Conservation (phyloP, 2,797 vertebrate species). For the Percopsis omiscomaycus region DNA sequence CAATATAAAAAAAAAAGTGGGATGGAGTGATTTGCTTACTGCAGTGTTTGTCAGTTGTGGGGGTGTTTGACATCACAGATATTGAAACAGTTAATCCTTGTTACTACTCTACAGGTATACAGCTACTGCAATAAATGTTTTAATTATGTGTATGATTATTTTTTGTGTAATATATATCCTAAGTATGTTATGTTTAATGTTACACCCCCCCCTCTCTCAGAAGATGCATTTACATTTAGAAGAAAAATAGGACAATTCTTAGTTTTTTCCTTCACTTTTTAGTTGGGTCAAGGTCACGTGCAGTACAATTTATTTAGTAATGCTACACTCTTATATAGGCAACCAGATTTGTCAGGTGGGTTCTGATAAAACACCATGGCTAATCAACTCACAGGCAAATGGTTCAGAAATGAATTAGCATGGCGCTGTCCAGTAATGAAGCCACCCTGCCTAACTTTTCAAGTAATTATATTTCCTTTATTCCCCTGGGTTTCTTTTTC, state of each 20-base stretch:
- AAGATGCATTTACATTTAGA: too few relatives aligned
- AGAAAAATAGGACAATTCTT: too few relatives aligned
- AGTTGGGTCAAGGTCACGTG: too few relatives aligned
- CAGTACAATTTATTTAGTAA: not conserved
- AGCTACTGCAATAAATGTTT: constrained; percentile 99
- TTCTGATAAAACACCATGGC: constrained; percentile 38
- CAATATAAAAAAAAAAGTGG: constrained; percentile 82
- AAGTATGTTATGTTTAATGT: too few relatives aligned
- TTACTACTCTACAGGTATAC: constrained; percentile 98
- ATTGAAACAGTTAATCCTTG: constrained; percentile 99
- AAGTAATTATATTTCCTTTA: constrained; percentile 69
- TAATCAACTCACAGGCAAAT: constrained; percentile 45
- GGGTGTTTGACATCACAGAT: constrained; percentile 97
- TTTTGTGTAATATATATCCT: constrained; percentile 15
- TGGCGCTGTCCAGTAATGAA: constrained; percentile 56
- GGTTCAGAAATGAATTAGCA: constrained; percentile 49
- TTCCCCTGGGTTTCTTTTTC: constrained; percentile 62
- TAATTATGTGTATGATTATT: constrained; percentile 82
- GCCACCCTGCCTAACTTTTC: constrained; percentile 50
- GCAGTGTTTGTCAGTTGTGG: constrained; percentile 96
- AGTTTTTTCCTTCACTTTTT: too few relatives aligned
- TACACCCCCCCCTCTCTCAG: too few relatives aligned
- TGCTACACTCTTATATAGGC: constrained; percentile 4
- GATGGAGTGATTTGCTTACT: constrained; percentile 94
- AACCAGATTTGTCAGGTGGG: constrained; percentile 13